A percentile compares a stretch with the other conserved stretches of the same genome.
Evolutionary conservation across 2,888 invertebrate genomes (phyloP).

Genomic region (Polydrusus tereticollis): DNA sequence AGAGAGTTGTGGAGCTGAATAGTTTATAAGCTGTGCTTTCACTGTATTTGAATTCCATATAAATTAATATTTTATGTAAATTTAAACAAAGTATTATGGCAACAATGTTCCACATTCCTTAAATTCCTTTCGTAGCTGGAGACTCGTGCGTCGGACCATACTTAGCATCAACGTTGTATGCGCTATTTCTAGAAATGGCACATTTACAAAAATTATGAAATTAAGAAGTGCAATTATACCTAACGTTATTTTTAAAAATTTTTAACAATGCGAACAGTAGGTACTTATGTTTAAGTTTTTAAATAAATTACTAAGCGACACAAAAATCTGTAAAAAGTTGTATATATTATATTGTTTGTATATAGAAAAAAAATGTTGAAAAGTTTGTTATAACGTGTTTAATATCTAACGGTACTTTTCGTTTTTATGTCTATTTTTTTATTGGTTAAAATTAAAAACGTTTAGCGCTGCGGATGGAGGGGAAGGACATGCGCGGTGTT

Average conservation of each 20-base stretch:
- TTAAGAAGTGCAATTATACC: conserved; percentile 30
- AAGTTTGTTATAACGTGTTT: conserved; percentile 12
- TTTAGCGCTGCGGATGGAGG: too few relatives aligned
- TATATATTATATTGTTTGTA: conserved; percentile 13
- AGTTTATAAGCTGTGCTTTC: too few relatives aligned
- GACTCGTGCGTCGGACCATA: too few relatives aligned
- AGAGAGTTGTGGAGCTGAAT: too few relatives aligned
- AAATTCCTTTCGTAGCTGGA: too few relatives aligned
- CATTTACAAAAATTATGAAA: conserved; percentile 2
- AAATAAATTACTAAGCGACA: neutral
- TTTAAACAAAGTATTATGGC: too few relatives aligned
- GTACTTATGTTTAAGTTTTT: neutral
- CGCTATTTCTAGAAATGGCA: neutral
- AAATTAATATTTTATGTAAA: too few relatives aligned
- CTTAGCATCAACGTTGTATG: too few relatives aligned
- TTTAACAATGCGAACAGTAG: neutral
- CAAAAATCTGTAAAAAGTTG: conserved; percentile 5
- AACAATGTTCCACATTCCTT: too few relatives aligned
- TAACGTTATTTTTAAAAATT: conserved; percentile 7
- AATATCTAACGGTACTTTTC: neutral
- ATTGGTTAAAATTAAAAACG: neutral
- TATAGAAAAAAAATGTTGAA: conserved; percentile 8
- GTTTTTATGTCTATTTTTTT: neutral
- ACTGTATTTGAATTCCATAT: too few relatives aligned
- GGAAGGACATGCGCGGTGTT: too few relatives aligned